Conservation (phyloP, 2,113 vertebrate species). For the Antigone vipio region DNA sequence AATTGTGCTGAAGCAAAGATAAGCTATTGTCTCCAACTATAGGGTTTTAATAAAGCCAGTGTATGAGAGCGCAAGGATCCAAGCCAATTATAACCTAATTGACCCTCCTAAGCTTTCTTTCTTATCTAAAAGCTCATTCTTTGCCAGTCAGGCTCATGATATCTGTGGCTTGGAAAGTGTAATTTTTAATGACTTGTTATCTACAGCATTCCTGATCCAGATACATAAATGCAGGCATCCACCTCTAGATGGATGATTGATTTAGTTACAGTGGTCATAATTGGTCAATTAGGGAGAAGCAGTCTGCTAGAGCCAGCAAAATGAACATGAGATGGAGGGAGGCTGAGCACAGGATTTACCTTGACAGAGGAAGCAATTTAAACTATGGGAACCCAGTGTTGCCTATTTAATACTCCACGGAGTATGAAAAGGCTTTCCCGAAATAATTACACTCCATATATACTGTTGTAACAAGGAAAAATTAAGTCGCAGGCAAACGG, state of each 20-base stretch:
- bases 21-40: conserved; percentile 13
- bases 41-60: conserved; percentile 26
- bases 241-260: conserved; percentile 22
- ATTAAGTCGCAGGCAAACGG: not conserved
- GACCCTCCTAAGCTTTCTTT: conserved; percentile 42
- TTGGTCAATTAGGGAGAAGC: conserved; percentile 27
- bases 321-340: not conserved
- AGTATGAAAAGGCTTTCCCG: conserved; percentile 49
- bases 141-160: not conserved
- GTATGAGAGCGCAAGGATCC: conserved; percentile 18
- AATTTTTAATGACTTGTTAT: conserved; percentile 33
- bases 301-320: not conserved
- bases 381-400: not conserved
- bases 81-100: conserved; percentile 58
- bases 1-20: conserved; percentile 46
- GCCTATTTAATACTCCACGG: conserved; percentile 40
- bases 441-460: conserved; percentile 27
- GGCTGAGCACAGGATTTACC: not conserved
- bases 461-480: not conserved
- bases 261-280: conserved; percentile 32
- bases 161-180: not conserved
- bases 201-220: not conserved
- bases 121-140: conserved; percentile 51
- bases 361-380: conserved; percentile 24
- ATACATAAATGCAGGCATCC: conserved; percentile 28